These are phyloP conservation scores for Argyresthia goedartella DNA, from an alignment of 2,888 invertebrate species.

Conservation along the genomic window DNA sequence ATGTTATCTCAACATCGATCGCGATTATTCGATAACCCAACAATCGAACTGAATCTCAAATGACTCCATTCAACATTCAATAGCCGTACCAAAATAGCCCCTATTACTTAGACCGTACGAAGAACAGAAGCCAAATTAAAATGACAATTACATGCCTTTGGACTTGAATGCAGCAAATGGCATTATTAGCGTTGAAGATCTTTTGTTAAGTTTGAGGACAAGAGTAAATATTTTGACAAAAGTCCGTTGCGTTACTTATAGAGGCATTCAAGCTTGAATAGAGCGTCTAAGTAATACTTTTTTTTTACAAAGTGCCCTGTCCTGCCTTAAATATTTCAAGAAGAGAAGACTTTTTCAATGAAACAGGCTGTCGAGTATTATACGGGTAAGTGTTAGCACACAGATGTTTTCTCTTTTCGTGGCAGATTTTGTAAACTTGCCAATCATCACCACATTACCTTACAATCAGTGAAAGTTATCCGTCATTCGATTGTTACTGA, in stretches of 20 bases:
- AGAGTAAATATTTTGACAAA: slow-evolving; percentile 68
- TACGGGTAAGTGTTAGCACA: slow-evolving; percentile 1
- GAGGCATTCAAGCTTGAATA: slow-evolving; percentile 6
- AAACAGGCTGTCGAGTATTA: no score
- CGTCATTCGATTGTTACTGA: background rate
- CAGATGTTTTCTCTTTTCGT: background rate
- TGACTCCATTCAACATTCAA: slow-evolving; percentile 17
- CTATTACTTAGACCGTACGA: slow-evolving; percentile 16
- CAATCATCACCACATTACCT: slow-evolving; percentile 5
- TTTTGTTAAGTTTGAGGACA: slow-evolving; percentile 39
- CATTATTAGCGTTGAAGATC: slow-evolving; percentile 55
- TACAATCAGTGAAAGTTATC: slow-evolving; percentile 6
- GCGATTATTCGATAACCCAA: slow-evolving; percentile 19
- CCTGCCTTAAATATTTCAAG: background rate
- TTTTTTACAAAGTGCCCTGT: background rate
- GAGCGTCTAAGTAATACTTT: background rate
- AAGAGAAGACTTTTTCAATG: no score
- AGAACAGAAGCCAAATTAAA: slow-evolving; percentile 42
- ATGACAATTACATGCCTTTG: slow-evolving; percentile 49
- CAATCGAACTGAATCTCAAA: slow-evolving; percentile 36
- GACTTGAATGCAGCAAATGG: slow-evolving; percentile 40
- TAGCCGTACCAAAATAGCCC: slow-evolving; percentile 17
- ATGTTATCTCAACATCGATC: slow-evolving; percentile 50
- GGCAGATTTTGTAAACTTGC: slow-evolving; percentile 1
- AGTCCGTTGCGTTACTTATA: slow-evolving; percentile 55